phyloP scores from a whole-genome alignment of 2,888 invertebrate genomes.

The Bruchidius siliquastri region DNA sequence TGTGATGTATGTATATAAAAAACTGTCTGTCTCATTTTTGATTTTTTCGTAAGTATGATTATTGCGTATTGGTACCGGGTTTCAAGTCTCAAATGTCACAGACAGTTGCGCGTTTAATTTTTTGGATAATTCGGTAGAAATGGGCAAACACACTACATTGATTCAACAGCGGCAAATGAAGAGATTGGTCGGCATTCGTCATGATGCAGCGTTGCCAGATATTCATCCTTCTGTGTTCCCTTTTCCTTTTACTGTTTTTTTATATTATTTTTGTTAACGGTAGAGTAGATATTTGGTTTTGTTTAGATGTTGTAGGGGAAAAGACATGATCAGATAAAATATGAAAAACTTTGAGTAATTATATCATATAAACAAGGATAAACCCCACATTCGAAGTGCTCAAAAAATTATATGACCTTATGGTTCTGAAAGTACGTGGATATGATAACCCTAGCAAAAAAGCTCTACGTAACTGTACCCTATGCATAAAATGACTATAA shows the following conservation, averaged over 20 bases:
- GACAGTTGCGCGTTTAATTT: conserved; percentile 16
- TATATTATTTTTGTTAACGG: not conserved
- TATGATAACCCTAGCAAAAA: too few relatives aligned
- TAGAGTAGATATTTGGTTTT: not conserved
- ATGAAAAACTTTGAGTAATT: too few relatives aligned
- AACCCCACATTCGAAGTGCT: too few relatives aligned
- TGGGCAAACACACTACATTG: conserved; percentile 17
- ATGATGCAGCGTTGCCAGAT: conserved; percentile 28
- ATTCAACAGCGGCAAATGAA: conserved; percentile 35
- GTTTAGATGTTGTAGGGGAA: not conserved
- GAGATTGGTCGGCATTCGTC: conserved; percentile 41
- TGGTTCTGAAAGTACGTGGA: too few relatives aligned
- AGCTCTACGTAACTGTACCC: too few relatives aligned
- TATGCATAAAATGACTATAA: too few relatives aligned
- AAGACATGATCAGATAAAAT: too few relatives aligned
- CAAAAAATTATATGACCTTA: too few relatives aligned
- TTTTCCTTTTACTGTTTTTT: conserved; percentile 7
- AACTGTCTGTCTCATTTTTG: conserved; percentile 22
- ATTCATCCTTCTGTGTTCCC: not conserved
- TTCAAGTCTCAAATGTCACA: conserved; percentile 22
- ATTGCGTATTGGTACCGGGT: conserved; percentile 9
- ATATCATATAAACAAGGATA: too few relatives aligned
- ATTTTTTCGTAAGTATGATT: conserved; percentile 18
- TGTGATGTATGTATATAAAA: not conserved
- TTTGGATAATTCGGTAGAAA: conserved; percentile 7